Evolutionary conservation across 2,113 vertebrate species (phyloP).

Genomic region (Eretmochelys imbricata): DNA sequence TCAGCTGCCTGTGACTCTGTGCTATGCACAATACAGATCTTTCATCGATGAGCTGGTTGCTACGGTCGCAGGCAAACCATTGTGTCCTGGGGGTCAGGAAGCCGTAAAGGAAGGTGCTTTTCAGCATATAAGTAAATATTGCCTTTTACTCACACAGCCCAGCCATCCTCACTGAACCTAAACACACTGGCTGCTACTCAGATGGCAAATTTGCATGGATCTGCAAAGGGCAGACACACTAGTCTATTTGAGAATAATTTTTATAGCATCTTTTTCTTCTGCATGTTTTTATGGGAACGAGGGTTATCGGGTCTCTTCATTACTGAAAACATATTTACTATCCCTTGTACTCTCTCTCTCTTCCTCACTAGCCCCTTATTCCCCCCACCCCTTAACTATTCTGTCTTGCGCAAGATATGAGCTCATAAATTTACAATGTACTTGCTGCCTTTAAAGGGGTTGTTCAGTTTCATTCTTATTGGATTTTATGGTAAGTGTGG

Average conservation of each 20-base stretch:
- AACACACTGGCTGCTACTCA: not conserved
- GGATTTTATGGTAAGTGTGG: conserved; percentile 74
- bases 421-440: conserved; percentile 75
- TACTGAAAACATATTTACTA: conserved; percentile 76
- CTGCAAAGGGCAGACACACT: conserved; percentile 67
- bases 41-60: not conserved
- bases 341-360: conserved; percentile 62
- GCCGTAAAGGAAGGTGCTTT: not conserved
- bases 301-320: conserved; percentile 76
- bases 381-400: conserved; percentile 65
- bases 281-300: conserved; percentile 73
- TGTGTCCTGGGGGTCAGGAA: not conserved
- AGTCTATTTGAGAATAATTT: conserved; percentile 61
- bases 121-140: not conserved
- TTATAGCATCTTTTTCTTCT: conserved; percentile 66
- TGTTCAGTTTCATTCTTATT: conserved; percentile 79
- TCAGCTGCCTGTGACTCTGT: not conserved
- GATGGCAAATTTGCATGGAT: conserved; percentile 50
- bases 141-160: not conserved
- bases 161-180: not conserved
- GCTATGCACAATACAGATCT: not conserved
- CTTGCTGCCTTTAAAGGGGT: conserved; percentile 76
- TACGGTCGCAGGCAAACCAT: conserved; percentile 27
- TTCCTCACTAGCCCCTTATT: conserved; percentile 69
- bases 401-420: conserved; percentile 73